Conservation (phyloP, 2,888 invertebrate genomes). For the Chymomyza procnemis region DNA sequence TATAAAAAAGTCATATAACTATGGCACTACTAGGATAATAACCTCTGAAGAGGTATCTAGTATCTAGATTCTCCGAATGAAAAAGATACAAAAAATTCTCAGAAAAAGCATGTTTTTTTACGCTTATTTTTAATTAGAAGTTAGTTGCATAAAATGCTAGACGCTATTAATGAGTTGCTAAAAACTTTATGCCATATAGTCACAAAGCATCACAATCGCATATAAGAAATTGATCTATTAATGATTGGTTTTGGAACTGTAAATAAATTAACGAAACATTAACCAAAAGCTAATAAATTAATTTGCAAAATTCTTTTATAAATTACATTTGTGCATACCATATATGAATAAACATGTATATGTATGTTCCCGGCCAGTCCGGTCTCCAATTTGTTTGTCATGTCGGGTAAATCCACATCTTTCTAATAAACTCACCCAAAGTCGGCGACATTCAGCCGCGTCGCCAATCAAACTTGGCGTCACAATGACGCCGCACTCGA, state of each 20-base stretch:
- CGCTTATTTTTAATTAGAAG: too few relatives aligned
- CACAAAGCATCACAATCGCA: neutral
- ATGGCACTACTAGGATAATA: too few relatives aligned
- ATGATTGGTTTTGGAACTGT: neutral
- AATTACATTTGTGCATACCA: neutral
- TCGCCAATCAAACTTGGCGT: conserved; percentile 27
- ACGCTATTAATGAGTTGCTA: too few relatives aligned
- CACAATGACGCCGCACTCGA: conserved; percentile 45
- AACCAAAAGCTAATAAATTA: conserved; percentile 38
- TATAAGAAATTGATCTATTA: neutral
- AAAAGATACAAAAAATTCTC: too few relatives aligned
- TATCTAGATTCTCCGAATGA: too few relatives aligned
- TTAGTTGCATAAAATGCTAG: too few relatives aligned
- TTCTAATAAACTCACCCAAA: conserved; percentile 55
- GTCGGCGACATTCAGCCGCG: conserved; percentile 49
- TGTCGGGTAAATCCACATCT: conserved; percentile 57
- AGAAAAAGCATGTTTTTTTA: too few relatives aligned
- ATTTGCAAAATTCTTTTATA: conserved; percentile 54
- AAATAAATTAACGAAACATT: neutral
- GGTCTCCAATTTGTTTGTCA: conserved; percentile 14
- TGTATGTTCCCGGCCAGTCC: neutral
- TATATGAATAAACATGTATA: neutral
- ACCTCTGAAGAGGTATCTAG: too few relatives aligned
- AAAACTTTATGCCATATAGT: too few relatives aligned
- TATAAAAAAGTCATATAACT: too few relatives aligned